phyloP scores from a whole-genome alignment of 2,113 vertebrate species.

The Scatophagus argus region DNA sequence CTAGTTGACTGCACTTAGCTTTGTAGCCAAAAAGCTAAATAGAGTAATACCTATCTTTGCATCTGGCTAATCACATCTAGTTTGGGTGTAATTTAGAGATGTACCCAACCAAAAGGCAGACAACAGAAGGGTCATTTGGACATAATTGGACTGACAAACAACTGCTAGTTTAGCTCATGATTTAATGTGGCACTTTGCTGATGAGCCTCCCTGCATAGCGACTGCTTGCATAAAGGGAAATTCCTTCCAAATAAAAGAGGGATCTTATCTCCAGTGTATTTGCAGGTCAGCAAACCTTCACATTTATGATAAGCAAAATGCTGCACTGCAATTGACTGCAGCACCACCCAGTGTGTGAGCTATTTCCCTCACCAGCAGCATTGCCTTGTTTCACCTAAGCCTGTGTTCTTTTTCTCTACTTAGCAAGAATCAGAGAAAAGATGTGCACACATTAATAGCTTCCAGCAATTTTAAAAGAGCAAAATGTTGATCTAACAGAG shows the following conservation, averaged over 20 bases:
- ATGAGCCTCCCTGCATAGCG: conserved; percentile 30
- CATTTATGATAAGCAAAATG: conserved; percentile 63
- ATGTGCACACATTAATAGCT: too few relatives aligned
- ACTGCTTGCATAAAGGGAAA: conserved; percentile 22
- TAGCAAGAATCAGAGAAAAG: conserved; percentile 52
- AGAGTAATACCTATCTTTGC: background rate
- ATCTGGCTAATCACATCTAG: conserved; percentile 36
- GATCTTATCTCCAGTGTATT: conserved; percentile 35
- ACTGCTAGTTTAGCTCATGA: conserved; percentile 36
- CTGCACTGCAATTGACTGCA: conserved; percentile 49
- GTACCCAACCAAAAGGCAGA: conserved; percentile 17
- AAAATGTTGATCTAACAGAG: too few relatives aligned
- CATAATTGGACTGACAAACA: conserved; percentile 59
- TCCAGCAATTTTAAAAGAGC: too few relatives aligned
- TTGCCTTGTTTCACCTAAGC: conserved; percentile 8
- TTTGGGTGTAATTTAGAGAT: conserved; percentile 37
- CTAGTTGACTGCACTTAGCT: background rate
- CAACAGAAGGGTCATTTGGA: conserved; percentile 35
- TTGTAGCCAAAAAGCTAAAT: background rate
- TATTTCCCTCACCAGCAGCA: conserved; percentile 20
- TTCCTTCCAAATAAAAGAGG: conserved; percentile 24
- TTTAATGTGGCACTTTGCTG: conserved; percentile 37
- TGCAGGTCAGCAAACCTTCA: conserved; percentile 68
- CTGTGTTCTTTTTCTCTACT: conserved; percentile 51
- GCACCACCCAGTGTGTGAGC: conserved; percentile 33